Conservation (phyloP, 2,113 vertebrate species). For the Cricetomys ansorgei region DNA sequence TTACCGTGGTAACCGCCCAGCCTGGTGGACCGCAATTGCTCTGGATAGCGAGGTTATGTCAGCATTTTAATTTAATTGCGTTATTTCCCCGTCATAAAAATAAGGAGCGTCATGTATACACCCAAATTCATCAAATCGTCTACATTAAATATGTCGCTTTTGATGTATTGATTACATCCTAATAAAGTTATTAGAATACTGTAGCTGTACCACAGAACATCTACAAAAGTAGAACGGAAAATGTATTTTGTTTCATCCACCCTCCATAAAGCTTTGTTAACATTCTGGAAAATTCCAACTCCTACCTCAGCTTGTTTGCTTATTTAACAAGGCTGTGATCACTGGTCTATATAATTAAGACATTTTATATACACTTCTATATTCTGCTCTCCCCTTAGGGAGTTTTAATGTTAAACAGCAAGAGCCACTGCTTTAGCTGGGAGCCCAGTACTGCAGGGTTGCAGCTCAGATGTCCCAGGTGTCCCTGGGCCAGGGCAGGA, state of each 20-base stretch:
- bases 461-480: too few relatives aligned
- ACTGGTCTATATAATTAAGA: slow-evolving; percentile 54
- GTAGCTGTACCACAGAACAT: not conserved
- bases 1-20: slow-evolving; percentile 62
- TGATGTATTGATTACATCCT: not conserved
- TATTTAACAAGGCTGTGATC: not conserved
- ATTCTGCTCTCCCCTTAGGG: not conserved
- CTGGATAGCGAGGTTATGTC: not conserved
- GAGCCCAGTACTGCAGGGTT: not conserved
- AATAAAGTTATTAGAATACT: not conserved
- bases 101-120: slow-evolving; percentile 22
- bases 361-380: not conserved
- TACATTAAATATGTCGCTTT: not conserved
- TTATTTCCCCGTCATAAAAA: slow-evolving; percentile 44
- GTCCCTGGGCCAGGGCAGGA: not conserved
- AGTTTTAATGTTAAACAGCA: not conserved
- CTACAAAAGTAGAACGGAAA: not conserved
- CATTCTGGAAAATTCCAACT: not conserved
- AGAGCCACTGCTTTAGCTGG: rapidly evolving
- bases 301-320: not conserved
- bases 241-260: not conserved
- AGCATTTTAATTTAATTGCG: slow-evolving; percentile 48
- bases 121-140: not conserved
- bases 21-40: not conserved
- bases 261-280: not conserved